Conservation (phyloP, 37 sponge, comb jelly and placozoan genomes). For the Hormiphora californensis region DNA sequence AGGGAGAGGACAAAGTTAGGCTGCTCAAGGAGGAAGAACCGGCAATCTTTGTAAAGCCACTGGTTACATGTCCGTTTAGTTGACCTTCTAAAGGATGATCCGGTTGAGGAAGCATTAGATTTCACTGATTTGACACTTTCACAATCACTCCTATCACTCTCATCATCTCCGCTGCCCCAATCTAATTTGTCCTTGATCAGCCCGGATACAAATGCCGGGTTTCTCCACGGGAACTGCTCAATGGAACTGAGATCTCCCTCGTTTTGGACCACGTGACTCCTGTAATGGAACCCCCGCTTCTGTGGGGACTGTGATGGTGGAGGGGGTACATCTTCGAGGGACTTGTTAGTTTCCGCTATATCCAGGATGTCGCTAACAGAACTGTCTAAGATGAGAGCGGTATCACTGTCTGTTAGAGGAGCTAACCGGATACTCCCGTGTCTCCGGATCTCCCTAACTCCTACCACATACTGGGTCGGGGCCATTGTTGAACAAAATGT, state of each 20-base stretch:
- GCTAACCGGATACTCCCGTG: background rate
- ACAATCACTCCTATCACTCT: background rate
- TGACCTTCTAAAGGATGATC: background rate
- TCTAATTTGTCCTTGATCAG: constrained; percentile 18
- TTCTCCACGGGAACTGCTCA: constrained; percentile 39
- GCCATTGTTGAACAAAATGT: constrained; percentile 18
- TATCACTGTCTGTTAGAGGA: background rate
- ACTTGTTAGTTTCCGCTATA: constrained; percentile 15
- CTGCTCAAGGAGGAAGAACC: constrained; percentile 30
- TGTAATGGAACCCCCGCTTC: background rate
- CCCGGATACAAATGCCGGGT: constrained; percentile 7
- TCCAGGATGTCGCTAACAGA: constrained; percentile 18
- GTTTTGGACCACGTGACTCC: background rate
- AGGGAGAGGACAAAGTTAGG: background rate
- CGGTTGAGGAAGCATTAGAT: constrained; percentile 5
- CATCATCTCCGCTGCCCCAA: constrained; percentile 2
- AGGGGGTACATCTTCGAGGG: background rate
- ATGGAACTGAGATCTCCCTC: background rate
- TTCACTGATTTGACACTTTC: background rate
- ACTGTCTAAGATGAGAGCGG: background rate
- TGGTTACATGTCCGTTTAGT: background rate
- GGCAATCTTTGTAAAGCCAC: constrained; percentile 22
- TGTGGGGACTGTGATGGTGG: too few relatives aligned
- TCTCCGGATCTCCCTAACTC: background rate
- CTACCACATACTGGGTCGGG: constrained; percentile 2